Percentiles rank a stretch among this genome's conserved stretches.
Conservation (phyloP, 1,140 invertebrate species). For the Papilio dardanus region DNA sequence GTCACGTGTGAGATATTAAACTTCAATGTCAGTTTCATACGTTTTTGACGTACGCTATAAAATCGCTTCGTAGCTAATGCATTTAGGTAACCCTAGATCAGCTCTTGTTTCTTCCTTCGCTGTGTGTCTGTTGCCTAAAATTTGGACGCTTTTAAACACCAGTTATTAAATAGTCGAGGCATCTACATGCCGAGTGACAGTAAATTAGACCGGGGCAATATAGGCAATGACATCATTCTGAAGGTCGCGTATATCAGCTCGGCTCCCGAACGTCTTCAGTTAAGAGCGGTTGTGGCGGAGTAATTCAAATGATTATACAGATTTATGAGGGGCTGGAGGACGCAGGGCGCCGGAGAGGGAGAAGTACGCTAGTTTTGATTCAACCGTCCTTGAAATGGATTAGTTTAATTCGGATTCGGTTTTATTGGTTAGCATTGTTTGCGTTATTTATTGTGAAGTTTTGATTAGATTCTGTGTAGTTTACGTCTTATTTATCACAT, state of each 20-base stretch:
- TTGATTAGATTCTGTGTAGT: not conserved
- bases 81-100: too few species aligned
- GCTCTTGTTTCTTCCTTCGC: too few species aligned
- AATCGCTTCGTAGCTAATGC: too few species aligned
- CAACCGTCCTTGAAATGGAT: conserved; percentile 5
- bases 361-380: conserved; percentile 26
- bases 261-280: conserved; percentile 40
- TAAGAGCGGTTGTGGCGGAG: conserved; percentile 46
- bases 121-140: too few species aligned
- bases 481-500: not conserved
- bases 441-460: conserved; percentile 5
- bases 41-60: too few species aligned
- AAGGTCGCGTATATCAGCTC: conserved; percentile 41
- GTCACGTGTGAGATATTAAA: too few species aligned
- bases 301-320: conserved; percentile 64
- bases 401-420: conserved; percentile 27
- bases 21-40: too few species aligned
- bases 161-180: too few species aligned
- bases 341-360: not conserved
- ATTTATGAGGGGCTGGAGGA: conserved; percentile 51
- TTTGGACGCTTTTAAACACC: too few species aligned
- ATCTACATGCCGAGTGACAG: not conserved
- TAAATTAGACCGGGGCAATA: not conserved
- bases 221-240: not conserved
- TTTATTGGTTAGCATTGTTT: conserved; percentile 26